Evolutionary conservation across 1,140 invertebrate genomes (phyloP), one percentile per base, ranked within the genome.

Genomic region (Neodiprion virginianus): DNA sequence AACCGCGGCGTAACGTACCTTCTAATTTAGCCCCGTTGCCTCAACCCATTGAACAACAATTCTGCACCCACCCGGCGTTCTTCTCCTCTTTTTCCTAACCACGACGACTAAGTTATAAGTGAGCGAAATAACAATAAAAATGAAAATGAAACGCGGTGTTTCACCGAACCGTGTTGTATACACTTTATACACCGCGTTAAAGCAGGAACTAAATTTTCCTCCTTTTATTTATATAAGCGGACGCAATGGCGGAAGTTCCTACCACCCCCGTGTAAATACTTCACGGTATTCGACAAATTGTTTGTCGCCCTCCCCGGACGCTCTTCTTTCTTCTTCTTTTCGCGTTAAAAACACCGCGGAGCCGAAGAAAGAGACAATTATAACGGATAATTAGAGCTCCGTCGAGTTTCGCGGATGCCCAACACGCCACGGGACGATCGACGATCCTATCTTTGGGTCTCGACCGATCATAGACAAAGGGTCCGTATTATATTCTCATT

Each of bases 401-500:
- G 28, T 0, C 28, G 28, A 40, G 0, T 3, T 40, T 40, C 28
- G 28, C 28, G 5, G 28, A 40, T 40, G 28, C 28, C 28, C 2
- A 4, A 40, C 28, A 40, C 28, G 28, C 1, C 0, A 40, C 28
- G 28, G 5, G 28, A 40, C 2, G 28, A 40, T 40, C 28, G 28
- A 40, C 1, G 28, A 40, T 40, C 28, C 2, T 40, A 40, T 40
- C 28, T 40, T 40, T 40, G 5, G 28, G 5, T 40, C 28, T 61
- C 8, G 53, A 61, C 11, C 8, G 53, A 61, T 61, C 53, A 9
- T 69, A 23, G 67, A 69, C 67, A 47, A 69, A 69, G 17, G 1
- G 17, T 17, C 28, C 67, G 9, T 17, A 3, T 69, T 69, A 69
- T 47, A 23, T 69, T 69, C 67, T 69, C 7, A 69, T 69, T 69